Conservation (phyloP, 2,888 invertebrate genomes). For the Cephus pulcher region DNA sequence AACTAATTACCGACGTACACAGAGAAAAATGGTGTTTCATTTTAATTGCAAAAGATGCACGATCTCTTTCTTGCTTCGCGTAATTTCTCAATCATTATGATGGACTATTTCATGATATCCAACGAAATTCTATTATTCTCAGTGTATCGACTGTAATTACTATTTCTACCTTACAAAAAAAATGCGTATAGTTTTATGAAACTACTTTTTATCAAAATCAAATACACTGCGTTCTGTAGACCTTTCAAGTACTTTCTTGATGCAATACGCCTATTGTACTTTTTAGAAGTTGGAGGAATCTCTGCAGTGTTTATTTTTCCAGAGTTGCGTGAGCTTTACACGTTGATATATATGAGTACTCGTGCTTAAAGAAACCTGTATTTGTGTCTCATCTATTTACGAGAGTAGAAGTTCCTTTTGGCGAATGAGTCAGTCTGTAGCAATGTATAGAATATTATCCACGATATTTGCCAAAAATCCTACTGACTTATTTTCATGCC, state of each 20-base stretch:
- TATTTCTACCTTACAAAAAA: background rate
- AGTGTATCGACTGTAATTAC: background rate
- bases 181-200: background rate
- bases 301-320: background rate
- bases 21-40: background rate
- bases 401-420: constrained; percentile 24
- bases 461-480: constrained; percentile 35
- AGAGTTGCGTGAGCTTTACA: background rate
- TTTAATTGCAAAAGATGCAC: background rate
- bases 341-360: background rate
- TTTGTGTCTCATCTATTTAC: background rate
- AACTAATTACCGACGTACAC: background rate
- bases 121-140: background rate
- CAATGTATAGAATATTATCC: constrained; percentile 23
- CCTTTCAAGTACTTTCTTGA: background rate
- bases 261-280: background rate
- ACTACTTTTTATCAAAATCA: background rate
- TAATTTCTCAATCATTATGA: background rate
- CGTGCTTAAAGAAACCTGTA: background rate
- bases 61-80: background rate
- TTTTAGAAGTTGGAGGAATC: background rate
- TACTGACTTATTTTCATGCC: constrained; percentile 45
- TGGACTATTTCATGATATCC: background rate
- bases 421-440: constrained; percentile 42
- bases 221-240: background rate